These are phyloP conservation scores for Myathropa florea DNA, from an alignment of 2,888 invertebrate species.

Conservation along the genomic window DNA sequence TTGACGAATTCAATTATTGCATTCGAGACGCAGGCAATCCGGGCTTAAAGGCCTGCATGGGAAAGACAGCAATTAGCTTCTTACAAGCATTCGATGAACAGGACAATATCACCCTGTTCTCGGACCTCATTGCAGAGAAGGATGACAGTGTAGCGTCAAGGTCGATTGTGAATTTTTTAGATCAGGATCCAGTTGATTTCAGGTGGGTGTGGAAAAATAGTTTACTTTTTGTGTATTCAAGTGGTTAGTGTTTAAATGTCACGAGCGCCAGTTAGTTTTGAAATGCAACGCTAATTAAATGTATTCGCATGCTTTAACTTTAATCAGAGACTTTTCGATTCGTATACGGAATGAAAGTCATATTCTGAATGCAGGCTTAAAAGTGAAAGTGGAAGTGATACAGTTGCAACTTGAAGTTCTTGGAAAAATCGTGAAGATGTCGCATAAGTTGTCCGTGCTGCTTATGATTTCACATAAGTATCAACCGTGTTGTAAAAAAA, in stretches of 20 bases:
- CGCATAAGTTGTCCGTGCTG: too few relatives aligned
- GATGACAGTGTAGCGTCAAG: constrained; percentile 85
- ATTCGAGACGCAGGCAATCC: constrained; percentile 80
- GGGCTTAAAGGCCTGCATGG: constrained; percentile 85
- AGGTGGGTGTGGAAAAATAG: constrained; percentile 80
- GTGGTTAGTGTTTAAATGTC: not conserved
- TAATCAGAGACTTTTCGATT: too few relatives aligned
- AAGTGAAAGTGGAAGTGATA: too few relatives aligned
- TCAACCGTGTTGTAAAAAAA: too few relatives aligned
- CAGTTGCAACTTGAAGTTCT: too few relatives aligned
- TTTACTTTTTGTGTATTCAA: constrained; percentile 33
- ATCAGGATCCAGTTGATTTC: constrained; percentile 88
- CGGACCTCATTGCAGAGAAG: constrained; percentile 84
- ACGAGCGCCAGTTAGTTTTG: too few relatives aligned
- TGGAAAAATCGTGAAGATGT: too few relatives aligned
- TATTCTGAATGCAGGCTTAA: too few relatives aligned
- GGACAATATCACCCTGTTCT: constrained; percentile 85
- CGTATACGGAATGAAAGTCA: too few relatives aligned
- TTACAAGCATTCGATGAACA: constrained; percentile 85
- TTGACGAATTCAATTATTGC: constrained; percentile 80
- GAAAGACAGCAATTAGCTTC: constrained; percentile 85
- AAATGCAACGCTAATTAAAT: too few relatives aligned
- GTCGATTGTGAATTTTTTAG: constrained; percentile 85
- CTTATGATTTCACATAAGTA: too few relatives aligned
- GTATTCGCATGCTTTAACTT: not conserved